These are phyloP conservation scores for Globia sparganii DNA, from an alignment of 2,888 invertebrate genomes.

Conservation along the genomic window DNA sequence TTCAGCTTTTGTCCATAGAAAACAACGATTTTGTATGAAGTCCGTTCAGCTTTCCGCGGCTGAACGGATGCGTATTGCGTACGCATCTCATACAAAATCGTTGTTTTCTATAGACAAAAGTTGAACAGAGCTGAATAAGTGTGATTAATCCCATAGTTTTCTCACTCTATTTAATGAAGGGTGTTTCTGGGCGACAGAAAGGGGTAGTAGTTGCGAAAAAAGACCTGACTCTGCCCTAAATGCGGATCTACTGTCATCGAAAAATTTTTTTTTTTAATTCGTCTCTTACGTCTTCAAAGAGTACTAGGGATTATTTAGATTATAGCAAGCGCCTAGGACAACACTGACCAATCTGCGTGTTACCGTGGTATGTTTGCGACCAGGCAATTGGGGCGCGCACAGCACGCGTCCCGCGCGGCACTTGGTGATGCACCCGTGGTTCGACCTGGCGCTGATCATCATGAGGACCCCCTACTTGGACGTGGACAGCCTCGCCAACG, in stretches of 20 bases:
- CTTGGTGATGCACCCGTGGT: constrained; percentile 51
- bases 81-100: too few species aligned
- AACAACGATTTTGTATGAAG: too few species aligned
- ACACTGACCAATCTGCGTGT: background rate
- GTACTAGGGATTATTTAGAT: background rate
- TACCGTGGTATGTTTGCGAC: background rate
- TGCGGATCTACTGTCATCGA: background rate
- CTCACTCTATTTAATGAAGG: background rate
- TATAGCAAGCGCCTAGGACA: background rate
- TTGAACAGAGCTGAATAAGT: too few species aligned
- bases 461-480: constrained; percentile 49
- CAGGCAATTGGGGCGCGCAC: constrained; percentile 20
- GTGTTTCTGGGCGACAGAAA: background rate
- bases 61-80: too few species aligned
- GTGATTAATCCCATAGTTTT: too few species aligned
- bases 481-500: constrained; percentile 56
- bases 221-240: background rate
- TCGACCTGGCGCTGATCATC: constrained; percentile 58
- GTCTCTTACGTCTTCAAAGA: background rate
- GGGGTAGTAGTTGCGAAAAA: background rate
- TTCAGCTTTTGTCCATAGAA: too few species aligned
- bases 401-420: constrained; percentile 31
- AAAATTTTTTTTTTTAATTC: background rate
- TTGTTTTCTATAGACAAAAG: too few species aligned
- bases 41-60: too few species aligned